phyloP scores from a whole-genome alignment of 2,888 invertebrate genomes.

The Teleogryllus oceanicus region DNA sequence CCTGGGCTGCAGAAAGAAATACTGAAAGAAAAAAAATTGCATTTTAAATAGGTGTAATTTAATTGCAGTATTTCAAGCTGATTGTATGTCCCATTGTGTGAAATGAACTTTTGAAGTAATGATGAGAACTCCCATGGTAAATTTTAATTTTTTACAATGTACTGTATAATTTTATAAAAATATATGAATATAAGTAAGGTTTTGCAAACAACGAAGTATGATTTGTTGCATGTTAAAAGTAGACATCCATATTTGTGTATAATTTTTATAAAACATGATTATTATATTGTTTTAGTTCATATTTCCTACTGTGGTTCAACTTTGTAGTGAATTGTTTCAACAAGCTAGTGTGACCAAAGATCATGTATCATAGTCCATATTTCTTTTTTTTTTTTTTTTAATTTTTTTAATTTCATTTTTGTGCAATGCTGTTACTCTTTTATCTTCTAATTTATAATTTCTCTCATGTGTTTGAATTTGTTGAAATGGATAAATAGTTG shows the following conservation, averaged over 20 bases:
- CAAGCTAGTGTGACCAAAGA: constrained; percentile 39
- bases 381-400: constrained; percentile 30
- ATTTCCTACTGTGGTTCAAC: constrained; percentile 4
- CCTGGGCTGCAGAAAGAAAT: too few relatives aligned
- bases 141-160: constrained; percentile 31
- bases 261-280: constrained; percentile 3
- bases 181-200: constrained; percentile 30
- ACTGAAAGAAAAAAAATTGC: too few relatives aligned
- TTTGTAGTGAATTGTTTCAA: constrained; percentile 19
- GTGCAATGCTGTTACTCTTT: constrained; percentile 36
- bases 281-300: constrained; percentile 12
- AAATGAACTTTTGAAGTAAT: background rate
- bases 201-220: constrained; percentile 19
- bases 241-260: background rate
- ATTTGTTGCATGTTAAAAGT: background rate
- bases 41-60: too few relatives aligned
- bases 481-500: constrained; percentile 28
- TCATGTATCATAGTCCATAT: constrained; percentile 35
- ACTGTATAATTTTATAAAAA: constrained; percentile 23
- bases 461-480: constrained; percentile 28
- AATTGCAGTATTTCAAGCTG: too few relatives aligned
- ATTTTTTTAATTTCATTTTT: constrained; percentile 30
- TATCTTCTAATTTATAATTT: constrained; percentile 32
- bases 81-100: too few relatives aligned
- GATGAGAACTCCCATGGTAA: constrained; percentile 22